Base-by-base conservation (phyloP, 2,888 invertebrate species). In the Phrixothrix hirtus region DNA sequence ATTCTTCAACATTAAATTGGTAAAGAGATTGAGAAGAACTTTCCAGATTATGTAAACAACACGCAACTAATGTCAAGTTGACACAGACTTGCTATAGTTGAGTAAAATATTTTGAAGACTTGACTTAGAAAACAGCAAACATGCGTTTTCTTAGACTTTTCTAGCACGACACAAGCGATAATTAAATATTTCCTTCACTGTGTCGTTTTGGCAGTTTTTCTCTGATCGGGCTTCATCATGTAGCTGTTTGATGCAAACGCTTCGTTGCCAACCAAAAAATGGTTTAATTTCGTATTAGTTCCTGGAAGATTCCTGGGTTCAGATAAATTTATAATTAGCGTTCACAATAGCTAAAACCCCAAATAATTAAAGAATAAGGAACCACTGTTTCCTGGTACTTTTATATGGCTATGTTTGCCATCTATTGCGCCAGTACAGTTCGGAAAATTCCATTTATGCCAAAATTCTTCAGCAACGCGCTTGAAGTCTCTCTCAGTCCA, bases 401-500 rank as follows among this genome's bases (percentile, higher is more conserved):
- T 16, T 15, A 36, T 36, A 2, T 14, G 15, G 15, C 10, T 14
- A 12, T n/a, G n/a, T n/a, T n/a, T n/a, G n/a, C n/a, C 16, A 16
- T 16, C 44, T 10, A 44, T 44, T 11, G 35, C 26, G n/a, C 42
- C 42, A 17, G 6, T 7, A 21, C 42, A 42, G 21, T 42, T 42
- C n/a, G 16, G 42, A 14, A 21, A 42, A 11, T 32, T 31, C 25
- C 42, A 42, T 32, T 16, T 21, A 10, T 42, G 12, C 21, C 29
- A 30, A 41, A 30, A 41, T 3, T 32, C 43, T 30, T 30, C 17
- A 10, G 29, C n/a, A 7, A 41, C 11, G 6, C 4, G 10, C 36
- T 44, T 37, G 58, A 61, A 62, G 30, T 38, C 50, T 42, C 58
- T 57, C 41, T 39, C 36, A 47, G 62, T 38, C 39, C 44, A n/a